These are phyloP conservation scores for Syrphus vitripennis DNA, from an alignment of 2,888 invertebrate genomes.

Conservation along the genomic window DNA sequence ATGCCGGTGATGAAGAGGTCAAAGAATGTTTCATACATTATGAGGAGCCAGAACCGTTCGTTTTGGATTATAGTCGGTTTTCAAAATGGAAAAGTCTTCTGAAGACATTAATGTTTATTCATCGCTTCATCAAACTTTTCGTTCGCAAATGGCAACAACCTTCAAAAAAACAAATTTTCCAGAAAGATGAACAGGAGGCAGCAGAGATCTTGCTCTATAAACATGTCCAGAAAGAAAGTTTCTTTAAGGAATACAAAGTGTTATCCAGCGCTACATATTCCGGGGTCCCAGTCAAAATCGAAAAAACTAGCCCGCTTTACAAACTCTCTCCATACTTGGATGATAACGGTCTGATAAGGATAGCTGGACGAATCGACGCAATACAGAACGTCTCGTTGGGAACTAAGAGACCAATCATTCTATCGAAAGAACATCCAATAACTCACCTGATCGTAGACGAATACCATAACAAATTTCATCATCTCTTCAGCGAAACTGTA, in stretches of 20 bases:
- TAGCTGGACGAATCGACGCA: slow-evolving; percentile 42
- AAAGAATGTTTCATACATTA: too few relatives aligned
- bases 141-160: too few relatives aligned
- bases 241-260: background rate
- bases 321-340: slow-evolving; percentile 41
- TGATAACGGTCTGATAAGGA: slow-evolving; percentile 9
- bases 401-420: slow-evolving; percentile 44
- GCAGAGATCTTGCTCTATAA: slow-evolving; percentile 36
- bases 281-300: background rate
- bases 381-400: slow-evolving; percentile 18
- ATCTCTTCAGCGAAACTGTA: slow-evolving; percentile 23
- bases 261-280: background rate
- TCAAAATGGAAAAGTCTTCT: too few relatives aligned
- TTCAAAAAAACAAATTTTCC: too few relatives aligned
- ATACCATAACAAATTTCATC: slow-evolving; percentile 31
- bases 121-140: too few relatives aligned
- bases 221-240: background rate
- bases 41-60: too few relatives aligned
- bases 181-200: too few relatives aligned
- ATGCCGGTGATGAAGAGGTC: too few relatives aligned
- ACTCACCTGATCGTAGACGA: too few relatives aligned
- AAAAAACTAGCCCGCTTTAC: background rate
- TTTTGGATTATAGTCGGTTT: too few relatives aligned
- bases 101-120: too few relatives aligned
- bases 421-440: slow-evolving; percentile 34